phyloP scores from a whole-genome alignment of 2,113 vertebrate species.

The Leptocoma aspasia region DNA sequence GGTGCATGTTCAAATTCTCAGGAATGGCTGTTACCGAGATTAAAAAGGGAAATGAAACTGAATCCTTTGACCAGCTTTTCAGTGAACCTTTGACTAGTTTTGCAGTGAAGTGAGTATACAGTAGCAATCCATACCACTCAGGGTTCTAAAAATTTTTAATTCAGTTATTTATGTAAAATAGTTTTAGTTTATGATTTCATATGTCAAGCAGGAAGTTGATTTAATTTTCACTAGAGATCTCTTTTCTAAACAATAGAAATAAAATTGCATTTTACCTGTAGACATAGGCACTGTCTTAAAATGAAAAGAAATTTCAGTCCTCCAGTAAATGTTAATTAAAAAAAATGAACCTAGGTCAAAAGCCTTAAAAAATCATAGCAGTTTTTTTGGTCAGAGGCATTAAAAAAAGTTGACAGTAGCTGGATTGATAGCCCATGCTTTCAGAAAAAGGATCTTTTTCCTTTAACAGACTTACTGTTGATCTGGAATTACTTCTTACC shows the following conservation, averaged over 20 bases:
- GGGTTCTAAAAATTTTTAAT: slow-evolving; percentile 40
- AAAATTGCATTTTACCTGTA: background rate
- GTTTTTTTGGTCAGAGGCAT: background rate
- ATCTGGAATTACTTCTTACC: background rate
- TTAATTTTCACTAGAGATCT: background rate
- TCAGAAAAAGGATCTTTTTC: background rate
- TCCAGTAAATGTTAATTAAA: background rate
- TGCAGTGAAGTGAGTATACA: slow-evolving; percentile 42
- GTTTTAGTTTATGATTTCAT: slow-evolving; percentile 25
- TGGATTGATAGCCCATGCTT: background rate
- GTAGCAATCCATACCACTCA: slow-evolving; percentile 43
- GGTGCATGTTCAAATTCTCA: slow-evolving; percentile 47
- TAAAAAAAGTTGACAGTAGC: background rate
- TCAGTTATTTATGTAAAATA: slow-evolving; percentile 35
- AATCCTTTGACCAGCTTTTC: slow-evolving; percentile 55
- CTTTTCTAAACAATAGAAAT: background rate
- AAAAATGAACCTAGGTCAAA: background rate
- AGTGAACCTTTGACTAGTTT: slow-evolving; percentile 52
- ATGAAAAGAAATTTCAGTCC: background rate
- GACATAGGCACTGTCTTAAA: background rate
- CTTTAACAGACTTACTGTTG: background rate
- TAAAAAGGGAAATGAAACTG: slow-evolving; percentile 53
- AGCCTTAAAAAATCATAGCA: background rate
- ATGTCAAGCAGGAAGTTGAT: slow-evolving; percentile 29
- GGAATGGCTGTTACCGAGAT: slow-evolving; percentile 65